phyloP scores from a whole-genome alignment of 2,888 invertebrate species.

The Phytoseiulus persimilis region DNA sequence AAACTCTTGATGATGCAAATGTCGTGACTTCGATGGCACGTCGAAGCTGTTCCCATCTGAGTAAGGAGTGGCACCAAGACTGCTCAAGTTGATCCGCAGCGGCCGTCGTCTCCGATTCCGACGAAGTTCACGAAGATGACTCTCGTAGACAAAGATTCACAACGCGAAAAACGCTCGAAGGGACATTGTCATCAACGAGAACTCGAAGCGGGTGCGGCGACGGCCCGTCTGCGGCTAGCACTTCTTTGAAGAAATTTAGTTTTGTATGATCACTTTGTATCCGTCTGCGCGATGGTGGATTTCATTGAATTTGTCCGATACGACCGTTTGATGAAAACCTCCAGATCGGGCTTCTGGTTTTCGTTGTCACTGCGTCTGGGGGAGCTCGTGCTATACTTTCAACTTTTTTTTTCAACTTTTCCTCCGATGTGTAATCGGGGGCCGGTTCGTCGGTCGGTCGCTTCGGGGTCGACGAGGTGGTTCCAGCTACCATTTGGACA shows the following conservation, averaged over 20 bases:
- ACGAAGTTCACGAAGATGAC: not conserved
- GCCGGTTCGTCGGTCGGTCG: not conserved
- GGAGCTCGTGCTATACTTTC: not conserved
- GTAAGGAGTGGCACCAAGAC: conserved; percentile 34
- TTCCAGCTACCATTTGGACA: conserved; percentile 5
- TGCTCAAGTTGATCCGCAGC: conserved; percentile 36
- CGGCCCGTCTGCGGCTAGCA: not conserved
- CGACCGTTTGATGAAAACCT: no score
- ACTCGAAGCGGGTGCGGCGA: not conserved
- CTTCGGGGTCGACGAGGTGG: not conserved
- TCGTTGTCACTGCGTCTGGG: not conserved
- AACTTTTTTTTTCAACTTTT: not conserved
- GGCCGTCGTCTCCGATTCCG: not conserved
- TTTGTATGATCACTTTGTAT: not conserved
- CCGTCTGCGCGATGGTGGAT: not conserved
- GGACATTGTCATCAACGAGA: not conserved
- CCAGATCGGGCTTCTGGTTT: not conserved
- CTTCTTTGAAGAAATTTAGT: conserved; percentile 16
- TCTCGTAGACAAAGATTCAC: not conserved
- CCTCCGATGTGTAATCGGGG: not conserved
- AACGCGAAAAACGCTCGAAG: not conserved
- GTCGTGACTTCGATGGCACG: not conserved
- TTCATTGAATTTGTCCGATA: not conserved
- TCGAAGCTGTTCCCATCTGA: not conserved
- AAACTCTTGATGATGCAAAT: not conserved